Evolutionary conservation across 1,140 invertebrate species (phyloP).

Genomic region (Trichonephila clavipes): DNA sequence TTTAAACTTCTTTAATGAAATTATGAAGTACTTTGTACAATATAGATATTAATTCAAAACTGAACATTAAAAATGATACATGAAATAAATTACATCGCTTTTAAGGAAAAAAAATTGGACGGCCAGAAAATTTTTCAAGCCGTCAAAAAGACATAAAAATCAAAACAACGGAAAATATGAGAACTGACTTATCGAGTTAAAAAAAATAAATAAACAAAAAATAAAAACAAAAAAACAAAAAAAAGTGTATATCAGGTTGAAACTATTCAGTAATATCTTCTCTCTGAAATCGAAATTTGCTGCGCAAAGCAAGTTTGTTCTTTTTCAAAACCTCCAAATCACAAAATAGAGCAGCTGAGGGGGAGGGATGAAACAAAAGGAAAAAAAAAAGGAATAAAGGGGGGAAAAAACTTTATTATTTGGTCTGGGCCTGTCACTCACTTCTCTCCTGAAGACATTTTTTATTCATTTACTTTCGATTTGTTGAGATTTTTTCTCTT

Average conservation of each 20-base stretch:
- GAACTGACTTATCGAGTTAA: neutral
- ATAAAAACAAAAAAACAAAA: neutral
- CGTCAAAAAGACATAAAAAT: too few species aligned
- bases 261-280: conserved; percentile 66
- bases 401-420: conserved; percentile 67
- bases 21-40: too few species aligned
- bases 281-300: conserved; percentile 42
- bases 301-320: conserved; percentile 10
- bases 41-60: too few species aligned
- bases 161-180: neutral
- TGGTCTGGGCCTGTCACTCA: conserved; percentile 61
- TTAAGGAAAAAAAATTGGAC: too few species aligned
- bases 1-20: too few species aligned
- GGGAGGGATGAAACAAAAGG: neutral
- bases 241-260: neutral
- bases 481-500: conserved; percentile 27
- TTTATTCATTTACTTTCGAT: conserved; percentile 67
- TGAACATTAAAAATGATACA: too few species aligned
- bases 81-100: too few species aligned
- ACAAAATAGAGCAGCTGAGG: neutral
- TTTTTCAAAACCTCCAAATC: conserved; percentile 11
- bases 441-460: conserved; percentile 32
- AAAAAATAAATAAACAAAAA: neutral
- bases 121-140: too few species aligned
- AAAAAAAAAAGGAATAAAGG: neutral